Evolutionary conservation across 2,888 invertebrate species (phyloP), one percentile per base, ranked within the genome.

Genomic region (Diplolepis rosae): DNA sequence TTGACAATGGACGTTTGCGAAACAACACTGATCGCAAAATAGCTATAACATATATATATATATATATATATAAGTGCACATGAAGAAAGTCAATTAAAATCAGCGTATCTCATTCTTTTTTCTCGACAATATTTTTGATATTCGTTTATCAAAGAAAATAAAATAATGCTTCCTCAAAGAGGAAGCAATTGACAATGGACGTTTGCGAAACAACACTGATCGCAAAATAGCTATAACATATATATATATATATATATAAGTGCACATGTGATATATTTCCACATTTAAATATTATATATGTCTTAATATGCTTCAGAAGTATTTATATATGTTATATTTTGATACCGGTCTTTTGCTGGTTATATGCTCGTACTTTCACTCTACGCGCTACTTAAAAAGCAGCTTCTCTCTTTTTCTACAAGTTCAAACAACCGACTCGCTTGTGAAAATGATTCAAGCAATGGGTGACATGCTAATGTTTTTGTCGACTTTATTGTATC

Each of bases 291-390:
- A 42, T 42, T 9, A 11, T 35, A 1, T 13, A 35, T 13, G 13
- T 35, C 9, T 35, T 9, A 11, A 11, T 11, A 42, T 42, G 15
- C 1, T 42, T 42, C 15, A 15, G 15, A 22, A 18, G 11, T 22
- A 4, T 48, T 1, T 48, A 22, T 61, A 24, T 61, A 24, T 30
- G 32, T 54, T 18, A 18, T 32, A 24, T 80, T 80, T 82, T 65
- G 80, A 77, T 74, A 73, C 70, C 71, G 68, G 71, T 65, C 68
- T 73, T 71, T 70, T 72, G 65, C 71, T 77, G 71, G 79, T 78
- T 82, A 79, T 72, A 39, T 65, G 77, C 76, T 79, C 77, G 74
- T 73, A 84, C 83, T 84, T 84, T 84, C 83, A 81, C 84, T 83
- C 79, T 78, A 77, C 76, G 77, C 76, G 78, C 82, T 80, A 83